Evolutionary conservation across 2,113 vertebrate genomes (phyloP), one percentile per base, ranked within the genome.

Genomic region (Myrmophylax atrothorax): DNA sequence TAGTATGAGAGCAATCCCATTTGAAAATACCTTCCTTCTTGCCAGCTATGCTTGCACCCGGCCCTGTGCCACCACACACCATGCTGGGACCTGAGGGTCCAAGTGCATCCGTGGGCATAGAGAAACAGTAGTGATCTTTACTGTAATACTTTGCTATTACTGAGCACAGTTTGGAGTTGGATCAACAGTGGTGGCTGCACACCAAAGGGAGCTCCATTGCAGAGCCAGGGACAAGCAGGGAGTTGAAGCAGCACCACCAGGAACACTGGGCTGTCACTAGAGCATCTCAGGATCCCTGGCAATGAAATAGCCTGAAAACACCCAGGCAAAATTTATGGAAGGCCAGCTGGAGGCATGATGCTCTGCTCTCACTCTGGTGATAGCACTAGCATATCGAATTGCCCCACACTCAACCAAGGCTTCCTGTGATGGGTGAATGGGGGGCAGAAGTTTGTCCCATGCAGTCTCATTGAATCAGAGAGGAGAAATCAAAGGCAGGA

Each of bases 341-440:
- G 53, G 18, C 23, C 40, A 47, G 37, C 29, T 56, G 40, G 40
- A 78, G 37, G 14, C 28, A n/a, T 4, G 0, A 17, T 0, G 5
- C 46, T 38, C 23, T 49, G 46, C 42, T 69, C 22, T 46, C 59
- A 24, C 20, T 31, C 63, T 33, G 22, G 10, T 13, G 16, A 35
- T 8, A 70, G 22, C 40, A 18, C 18, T 4, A n/a, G 18, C 31
- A 47, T 14, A 18, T 35, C 1, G 2, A n/a, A 66, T 60, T 9
- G 2, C 19, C 15, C 40, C 22, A 18, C 6, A 3, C 4, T 42
- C 55, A 75, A 6, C 33, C 47, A 35, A 58, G 33, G 31, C 38
- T 74, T 77, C 15, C n/a, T 0, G 0, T 0, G 6, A 16, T 4
- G 9, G 35, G 18, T 0, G 1, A 26, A 24, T 3, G 6, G 16